Conservation (phyloP, 2,888 invertebrate species). For the Hydraecia micacea region DNA sequence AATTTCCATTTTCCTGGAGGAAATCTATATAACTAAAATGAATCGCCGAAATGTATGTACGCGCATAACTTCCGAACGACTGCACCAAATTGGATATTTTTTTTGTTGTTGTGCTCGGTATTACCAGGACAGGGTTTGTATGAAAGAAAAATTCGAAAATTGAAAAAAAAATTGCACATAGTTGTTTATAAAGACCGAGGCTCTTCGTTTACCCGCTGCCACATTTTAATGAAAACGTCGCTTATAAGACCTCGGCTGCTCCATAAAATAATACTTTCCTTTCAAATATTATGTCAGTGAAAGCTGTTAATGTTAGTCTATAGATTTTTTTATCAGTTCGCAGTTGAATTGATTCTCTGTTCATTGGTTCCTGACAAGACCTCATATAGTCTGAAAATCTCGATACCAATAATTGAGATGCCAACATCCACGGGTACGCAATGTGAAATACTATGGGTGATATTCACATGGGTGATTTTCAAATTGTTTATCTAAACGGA, state of each 20-base stretch:
- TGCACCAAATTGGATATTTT: too few species aligned
- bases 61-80: too few species aligned
- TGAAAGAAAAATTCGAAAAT: too few species aligned
- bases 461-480: not conserved
- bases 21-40: not conserved
- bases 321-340: not conserved
- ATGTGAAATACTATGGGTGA: too few species aligned
- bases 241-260: not conserved
- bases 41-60: too few species aligned
- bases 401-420: not conserved
- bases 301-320: not conserved
- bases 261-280: not conserved
- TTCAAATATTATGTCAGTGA: slow-evolving; percentile 1
- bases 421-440: not conserved
- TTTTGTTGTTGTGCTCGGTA: too few species aligned
- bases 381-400: not conserved
- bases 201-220: not conserved
- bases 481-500: not conserved
- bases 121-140: too few species aligned
- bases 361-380: not conserved
- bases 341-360: not conserved
- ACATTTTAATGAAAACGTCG: not conserved
- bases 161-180: too few species aligned
- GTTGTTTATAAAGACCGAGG: not conserved
- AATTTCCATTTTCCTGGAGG: not conserved